Evolutionary conservation across 2,888 invertebrate species (phyloP), one percentile per base, ranked within the genome.

Genomic region (Nemoura dubitans): DNA sequence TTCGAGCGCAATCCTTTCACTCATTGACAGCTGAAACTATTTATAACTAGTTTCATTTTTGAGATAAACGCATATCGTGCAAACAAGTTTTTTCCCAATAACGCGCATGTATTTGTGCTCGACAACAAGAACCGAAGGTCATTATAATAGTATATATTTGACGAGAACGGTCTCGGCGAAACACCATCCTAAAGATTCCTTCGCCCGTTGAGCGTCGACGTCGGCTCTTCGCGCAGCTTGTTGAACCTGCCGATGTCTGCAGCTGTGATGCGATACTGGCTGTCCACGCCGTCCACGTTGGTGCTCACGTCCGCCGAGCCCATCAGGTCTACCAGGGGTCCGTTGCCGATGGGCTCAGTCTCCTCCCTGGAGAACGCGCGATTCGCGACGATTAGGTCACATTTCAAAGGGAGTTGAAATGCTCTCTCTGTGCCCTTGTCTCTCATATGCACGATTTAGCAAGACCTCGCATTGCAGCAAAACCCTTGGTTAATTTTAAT

Each of bases 261-360:
- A 27, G 90, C 89, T 14, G 90, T 91, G 76, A 93, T 91, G 27
- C 90, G 90, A 89, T 93, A 93, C 59, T 90, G 89, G 43, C 91
- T 89, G 83, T 91, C 89, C 10, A 89, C 89, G 59, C 93, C 93
- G 82, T 91, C 91, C n/a, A 92, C 91, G 86, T 90, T 90, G 78
- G 91, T 89, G 85, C 89, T 89, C 0, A 93, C 91, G 5, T 92
- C 91, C 25, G 92, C 93, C 59, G 90, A 90, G 76, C 93, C 93
- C 42, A 90, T 89, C 0, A 92, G 90, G 88, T 93, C 91, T n/a
- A 92, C 88, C 59, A 91, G 89, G 0, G 93, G 93, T 7, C 93
- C 93, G 87, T 92, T 90, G 27, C 93, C 93, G 88, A 93, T 92
- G 16, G 92, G 92, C 89, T 92, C 90, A 81, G 90, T 91, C 0